Conservation (phyloP, 2,888 invertebrate species). For the Chymomyza procnemis region DNA sequence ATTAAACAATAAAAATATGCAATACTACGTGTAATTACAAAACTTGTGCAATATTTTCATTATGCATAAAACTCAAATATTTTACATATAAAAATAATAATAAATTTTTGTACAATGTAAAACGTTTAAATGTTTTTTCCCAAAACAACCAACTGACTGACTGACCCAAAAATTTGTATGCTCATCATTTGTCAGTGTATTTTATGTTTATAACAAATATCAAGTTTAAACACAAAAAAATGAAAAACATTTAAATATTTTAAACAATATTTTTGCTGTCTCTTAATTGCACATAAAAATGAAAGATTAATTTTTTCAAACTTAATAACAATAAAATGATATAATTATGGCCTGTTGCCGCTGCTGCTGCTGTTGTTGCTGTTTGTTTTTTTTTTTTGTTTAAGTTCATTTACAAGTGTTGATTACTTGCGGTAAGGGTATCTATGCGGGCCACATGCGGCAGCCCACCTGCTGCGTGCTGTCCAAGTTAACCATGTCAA, state of each 20-base stretch:
- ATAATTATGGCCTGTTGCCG: background rate
- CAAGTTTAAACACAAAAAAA: background rate
- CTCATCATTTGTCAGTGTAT: background rate
- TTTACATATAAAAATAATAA: background rate
- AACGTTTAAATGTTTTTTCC: background rate
- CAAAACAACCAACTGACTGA: too few relatives aligned
- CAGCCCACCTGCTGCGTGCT: background rate
- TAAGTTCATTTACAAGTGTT: background rate
- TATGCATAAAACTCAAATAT: background rate
- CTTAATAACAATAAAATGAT: background rate
- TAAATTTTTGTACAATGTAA: background rate
- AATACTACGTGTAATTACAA: background rate
- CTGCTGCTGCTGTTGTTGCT: too few relatives aligned
- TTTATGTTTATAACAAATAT: background rate
- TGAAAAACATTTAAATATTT: background rate
- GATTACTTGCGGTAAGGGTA: background rate
- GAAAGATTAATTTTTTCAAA: background rate
- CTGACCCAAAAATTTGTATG: background rate
- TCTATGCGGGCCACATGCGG: background rate
- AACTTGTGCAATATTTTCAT: background rate
- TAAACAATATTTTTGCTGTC: background rate
- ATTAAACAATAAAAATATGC: background rate
- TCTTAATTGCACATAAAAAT: background rate
- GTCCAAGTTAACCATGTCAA: conserved; percentile 6
- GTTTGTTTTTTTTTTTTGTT: background rate